Evolutionary conservation across 2,113 vertebrate species (phyloP), one percentile per base, ranked within the genome.

Genomic region (Emydura subglobosa): DNA sequence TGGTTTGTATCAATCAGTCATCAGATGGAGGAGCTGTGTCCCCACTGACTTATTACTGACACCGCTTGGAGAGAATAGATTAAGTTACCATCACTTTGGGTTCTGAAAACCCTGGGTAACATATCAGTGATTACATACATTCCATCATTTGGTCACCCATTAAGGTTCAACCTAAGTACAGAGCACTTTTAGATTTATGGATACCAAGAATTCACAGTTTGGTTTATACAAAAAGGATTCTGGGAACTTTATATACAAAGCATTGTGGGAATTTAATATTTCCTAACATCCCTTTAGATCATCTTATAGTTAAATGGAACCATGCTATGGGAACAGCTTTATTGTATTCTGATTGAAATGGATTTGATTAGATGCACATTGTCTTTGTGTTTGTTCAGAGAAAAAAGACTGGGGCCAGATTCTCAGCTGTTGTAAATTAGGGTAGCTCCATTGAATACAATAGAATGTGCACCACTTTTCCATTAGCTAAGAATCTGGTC

Each of bases 381-480:
- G 0, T 2, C 34, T 86, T 94, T 96, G 22, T 42, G 39, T 29
- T 81, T 87, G 17, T 85, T 89, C 10, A 25, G 78, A 79, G 34
- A 21, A 72, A 72, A 59, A 68, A 72, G 51, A 39, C 34, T 16
- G 17, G 17, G 31, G 65, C 65, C 65, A 72, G 29, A 42, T 79
- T 81, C 50, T 83, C 87, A 27, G 93, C 31, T 83, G 25, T 6
- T 27, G n/a, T 5, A 7, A 31, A 57, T 57, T 7, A 55, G 3
- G 29, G 5, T 14, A 88, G 1, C 1, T 85, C 83, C 13, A 88
- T 88, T 85, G 88, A 21, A 54, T 57, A 65, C 39, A 82, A 55
- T 0, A 0, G 7, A 31, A 1, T 76, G 4, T 0, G 17, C 14
- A 65, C n/a, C 65, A 68, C 57, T 82, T 61, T 39, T 53, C 53